A percentile compares a stretch with the other conserved stretches of the same genome.
phyloP scores from a whole-genome alignment of 2,888 invertebrate species.

The Brachyptera risi region DNA sequence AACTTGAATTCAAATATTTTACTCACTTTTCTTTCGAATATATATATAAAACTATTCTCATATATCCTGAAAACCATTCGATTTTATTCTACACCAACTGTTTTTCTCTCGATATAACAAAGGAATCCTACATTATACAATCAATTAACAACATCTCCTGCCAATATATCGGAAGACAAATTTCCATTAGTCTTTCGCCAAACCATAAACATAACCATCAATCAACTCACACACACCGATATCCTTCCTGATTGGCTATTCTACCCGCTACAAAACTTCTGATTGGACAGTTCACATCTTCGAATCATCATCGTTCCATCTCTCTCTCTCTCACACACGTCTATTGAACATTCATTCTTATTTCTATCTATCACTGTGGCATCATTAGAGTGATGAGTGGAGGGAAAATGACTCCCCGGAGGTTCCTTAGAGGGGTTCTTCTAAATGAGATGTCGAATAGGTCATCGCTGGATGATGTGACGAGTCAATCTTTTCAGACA shows the following conservation, averaged over 20 bases:
- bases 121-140: too few species aligned
- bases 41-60: too few species aligned
- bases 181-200: neutral
- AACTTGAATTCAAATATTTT: too few species aligned
- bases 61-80: too few species aligned
- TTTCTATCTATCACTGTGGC: slow-evolving; percentile 9
- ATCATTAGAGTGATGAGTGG: slow-evolving; percentile 12
- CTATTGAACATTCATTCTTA: slow-evolving; percentile 9
- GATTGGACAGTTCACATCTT: too few species aligned
- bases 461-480: slow-evolving; percentile 22
- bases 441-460: slow-evolving; percentile 25
- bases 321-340: too few species aligned
- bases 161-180: neutral
- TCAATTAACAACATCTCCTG: neutral
- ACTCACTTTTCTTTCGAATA: too few species aligned
- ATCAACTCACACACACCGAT: neutral
- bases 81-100: too few species aligned
- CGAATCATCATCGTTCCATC: too few species aligned
- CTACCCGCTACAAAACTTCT: too few species aligned
- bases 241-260: too few species aligned
- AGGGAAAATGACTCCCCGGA: slow-evolving; percentile 1
- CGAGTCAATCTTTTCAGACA: slow-evolving; percentile 24
- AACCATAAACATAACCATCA: neutral
- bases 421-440: slow-evolving; percentile 9
- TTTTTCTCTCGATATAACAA: too few species aligned